phyloP scores from a whole-genome alignment of 2,797 vertebrate species.

The Toxotes lorentzi region DNA sequence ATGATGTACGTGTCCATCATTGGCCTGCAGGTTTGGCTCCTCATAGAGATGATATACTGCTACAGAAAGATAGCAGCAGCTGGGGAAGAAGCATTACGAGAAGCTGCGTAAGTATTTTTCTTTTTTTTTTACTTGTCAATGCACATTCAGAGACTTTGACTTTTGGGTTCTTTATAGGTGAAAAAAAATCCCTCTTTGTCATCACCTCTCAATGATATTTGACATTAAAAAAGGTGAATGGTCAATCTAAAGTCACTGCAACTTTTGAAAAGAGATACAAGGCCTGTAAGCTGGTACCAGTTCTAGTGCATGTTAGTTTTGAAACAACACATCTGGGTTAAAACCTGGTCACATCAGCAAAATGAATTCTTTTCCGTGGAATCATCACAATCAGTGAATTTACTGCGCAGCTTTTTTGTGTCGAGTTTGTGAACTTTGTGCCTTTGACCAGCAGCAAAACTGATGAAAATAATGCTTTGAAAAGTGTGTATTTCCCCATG shows the following conservation, averaged over 20 bases:
- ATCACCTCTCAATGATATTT: background rate
- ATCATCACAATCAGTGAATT: too few relatives aligned
- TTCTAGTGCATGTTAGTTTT: background rate
- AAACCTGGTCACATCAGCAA: background rate
- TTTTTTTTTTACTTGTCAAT: background rate
- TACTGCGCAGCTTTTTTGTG: too few relatives aligned
- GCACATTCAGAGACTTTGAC: background rate
- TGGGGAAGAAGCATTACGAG: conserved; percentile 91
- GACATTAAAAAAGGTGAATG: background rate
- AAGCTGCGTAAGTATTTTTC: conserved; percentile 89
- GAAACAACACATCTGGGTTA: background rate
- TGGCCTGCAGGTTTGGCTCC: conserved; percentile 93
- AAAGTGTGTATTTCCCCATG: conserved; percentile 37
- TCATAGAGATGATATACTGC: conserved; percentile 96
- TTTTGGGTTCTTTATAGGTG: too few relatives aligned
- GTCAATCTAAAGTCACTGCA: background rate
- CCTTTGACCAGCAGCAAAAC: background rate
- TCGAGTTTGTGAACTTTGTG: too few relatives aligned
- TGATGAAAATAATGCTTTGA: conserved; percentile 5
- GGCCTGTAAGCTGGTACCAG: background rate
- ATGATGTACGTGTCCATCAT: conserved; percentile 98
- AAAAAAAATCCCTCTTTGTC: background rate
- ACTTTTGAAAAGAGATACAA: conserved; percentile 13
- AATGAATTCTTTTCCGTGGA: too few relatives aligned
- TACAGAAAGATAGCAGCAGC: conserved; percentile 92